Conservation (phyloP, 2,797 vertebrate genomes). For the Hydrophis major region DNA sequence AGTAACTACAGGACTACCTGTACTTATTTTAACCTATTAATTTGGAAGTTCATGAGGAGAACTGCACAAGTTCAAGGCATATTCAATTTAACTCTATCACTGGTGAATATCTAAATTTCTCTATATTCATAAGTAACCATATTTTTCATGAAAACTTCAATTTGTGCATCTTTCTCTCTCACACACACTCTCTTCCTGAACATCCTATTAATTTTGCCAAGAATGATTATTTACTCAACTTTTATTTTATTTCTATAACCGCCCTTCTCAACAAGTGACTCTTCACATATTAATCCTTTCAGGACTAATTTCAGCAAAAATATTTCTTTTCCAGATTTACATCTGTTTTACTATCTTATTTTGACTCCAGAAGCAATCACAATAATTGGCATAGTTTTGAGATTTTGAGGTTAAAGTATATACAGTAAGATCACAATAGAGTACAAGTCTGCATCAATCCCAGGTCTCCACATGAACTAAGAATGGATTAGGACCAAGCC, state of each 20-base stretch:
- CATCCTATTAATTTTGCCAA: neutral
- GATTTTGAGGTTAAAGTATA: neutral
- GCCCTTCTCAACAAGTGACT: neutral
- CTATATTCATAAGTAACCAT: neutral
- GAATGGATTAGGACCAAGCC: neutral
- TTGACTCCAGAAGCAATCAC: neutral
- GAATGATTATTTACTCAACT: neutral
- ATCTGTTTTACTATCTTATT: neutral
- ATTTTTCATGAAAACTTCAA: neutral
- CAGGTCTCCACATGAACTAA: neutral
- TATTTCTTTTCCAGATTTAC: neutral
- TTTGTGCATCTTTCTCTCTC: too few relatives aligned
- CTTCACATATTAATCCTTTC: neutral
- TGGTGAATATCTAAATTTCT: neutral
- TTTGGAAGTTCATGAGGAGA: neutral
- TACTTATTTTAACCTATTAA: neutral
- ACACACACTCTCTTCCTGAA: neutral
- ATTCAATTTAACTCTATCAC: neutral
- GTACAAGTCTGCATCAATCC: neutral
- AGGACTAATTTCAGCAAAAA: neutral
- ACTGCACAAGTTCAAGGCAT: neutral
- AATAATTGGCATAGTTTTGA: neutral
- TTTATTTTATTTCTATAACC: neutral
- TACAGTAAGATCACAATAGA: neutral
- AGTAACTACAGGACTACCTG: neutral